Percentiles rank a stretch among this genome's conserved stretches.
Evolutionary conservation across 2,797 vertebrate species (phyloP).

Genomic region (Xiphorhynchus erythropygius): DNA sequence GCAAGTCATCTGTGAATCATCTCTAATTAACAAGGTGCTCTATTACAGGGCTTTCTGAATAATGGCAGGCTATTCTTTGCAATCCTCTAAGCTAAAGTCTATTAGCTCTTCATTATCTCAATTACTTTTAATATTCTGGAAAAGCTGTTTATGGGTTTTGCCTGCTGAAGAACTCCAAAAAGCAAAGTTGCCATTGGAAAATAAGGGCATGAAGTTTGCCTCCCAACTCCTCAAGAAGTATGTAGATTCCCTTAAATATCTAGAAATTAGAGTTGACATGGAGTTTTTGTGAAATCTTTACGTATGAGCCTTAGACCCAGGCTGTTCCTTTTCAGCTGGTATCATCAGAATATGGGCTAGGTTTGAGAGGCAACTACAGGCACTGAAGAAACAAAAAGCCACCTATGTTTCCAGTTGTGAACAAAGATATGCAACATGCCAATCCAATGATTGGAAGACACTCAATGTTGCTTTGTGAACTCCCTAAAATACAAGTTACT

Average conservation of each 20-base stretch:
- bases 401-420: not conserved
- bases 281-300: not conserved
- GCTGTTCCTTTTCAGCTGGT: not conserved
- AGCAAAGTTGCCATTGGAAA: not conserved
- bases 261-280: not conserved
- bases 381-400: not conserved
- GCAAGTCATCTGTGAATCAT: conserved; percentile 26
- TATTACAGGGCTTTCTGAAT: conserved; percentile 47
- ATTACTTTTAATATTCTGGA: conserved; percentile 4
- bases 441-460: not conserved
- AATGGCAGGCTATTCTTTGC: conserved; percentile 44
- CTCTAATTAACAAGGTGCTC: conserved; percentile 24
- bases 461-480: not conserved
- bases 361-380: not conserved
- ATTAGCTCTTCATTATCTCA: conserved; percentile 29
- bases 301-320: not conserved
- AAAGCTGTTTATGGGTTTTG: not conserved
- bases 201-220: not conserved
- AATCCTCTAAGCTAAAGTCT: conserved; percentile 6
- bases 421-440: not conserved
- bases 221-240: not conserved
- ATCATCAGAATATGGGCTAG: not conserved
- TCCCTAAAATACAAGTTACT: not conserved
- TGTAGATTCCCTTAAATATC: not conserved
- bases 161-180: not conserved